Evolutionary conservation across 2,113 vertebrate species (phyloP).

Genomic region (Lonchura striata): DNA sequence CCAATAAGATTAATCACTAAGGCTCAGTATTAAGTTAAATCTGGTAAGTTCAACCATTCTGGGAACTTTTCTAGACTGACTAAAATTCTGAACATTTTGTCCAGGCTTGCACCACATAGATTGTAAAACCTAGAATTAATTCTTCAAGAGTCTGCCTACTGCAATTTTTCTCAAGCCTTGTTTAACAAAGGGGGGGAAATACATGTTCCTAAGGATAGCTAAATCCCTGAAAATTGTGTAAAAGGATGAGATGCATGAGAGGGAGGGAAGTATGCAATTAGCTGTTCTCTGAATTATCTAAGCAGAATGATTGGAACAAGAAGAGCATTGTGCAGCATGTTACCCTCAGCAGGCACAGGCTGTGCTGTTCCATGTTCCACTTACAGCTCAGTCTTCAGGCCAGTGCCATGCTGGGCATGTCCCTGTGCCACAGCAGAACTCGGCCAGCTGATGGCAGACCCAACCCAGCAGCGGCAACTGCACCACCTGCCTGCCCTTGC

Average conservation of each 20-base stretch:
- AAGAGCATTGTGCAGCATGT: background rate
- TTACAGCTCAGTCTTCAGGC: background rate
- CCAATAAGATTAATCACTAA: background rate
- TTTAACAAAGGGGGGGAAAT: background rate
- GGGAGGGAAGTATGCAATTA: slow-evolving; percentile 9
- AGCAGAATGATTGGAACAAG: background rate
- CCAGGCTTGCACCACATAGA: background rate
- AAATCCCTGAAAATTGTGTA: background rate
- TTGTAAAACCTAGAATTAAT: slow-evolving; percentile 27
- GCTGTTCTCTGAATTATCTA: background rate
- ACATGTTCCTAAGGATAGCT: background rate
- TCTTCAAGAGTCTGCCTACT: background rate
- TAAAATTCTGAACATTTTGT: background rate
- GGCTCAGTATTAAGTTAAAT: background rate
- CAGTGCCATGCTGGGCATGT: accelerated
- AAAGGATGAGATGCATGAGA: background rate
- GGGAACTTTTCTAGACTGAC: background rate
- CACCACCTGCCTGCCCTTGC: background rate
- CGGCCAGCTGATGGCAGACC: background rate
- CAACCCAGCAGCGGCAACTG: accelerated
- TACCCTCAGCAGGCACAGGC: background rate
- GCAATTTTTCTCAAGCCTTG: background rate
- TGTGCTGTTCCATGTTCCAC: background rate
- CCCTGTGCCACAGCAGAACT: background rate
- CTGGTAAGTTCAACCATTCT: background rate